Conservation (phyloP, 1,140 invertebrate species). For the Leptinotarsa texana region DNA sequence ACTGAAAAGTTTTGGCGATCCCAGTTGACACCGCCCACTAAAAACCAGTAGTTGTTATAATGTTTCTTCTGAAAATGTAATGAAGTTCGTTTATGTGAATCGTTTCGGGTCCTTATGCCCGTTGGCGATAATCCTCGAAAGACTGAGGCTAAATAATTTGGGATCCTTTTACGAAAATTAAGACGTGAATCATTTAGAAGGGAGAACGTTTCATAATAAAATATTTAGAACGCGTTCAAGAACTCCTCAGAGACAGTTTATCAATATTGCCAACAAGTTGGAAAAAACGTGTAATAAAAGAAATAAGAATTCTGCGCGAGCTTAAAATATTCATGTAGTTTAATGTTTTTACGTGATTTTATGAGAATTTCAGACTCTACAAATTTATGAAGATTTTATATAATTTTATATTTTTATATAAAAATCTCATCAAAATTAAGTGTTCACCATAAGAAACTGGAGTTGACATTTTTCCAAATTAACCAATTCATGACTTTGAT, state of each 20-base stretch:
- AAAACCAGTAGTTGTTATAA: not conserved
- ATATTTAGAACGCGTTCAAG: conserved; percentile 17
- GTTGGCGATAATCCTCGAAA: not conserved
- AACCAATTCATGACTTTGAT: too few relatives aligned
- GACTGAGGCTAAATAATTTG: not conserved
- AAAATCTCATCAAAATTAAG: too few relatives aligned
- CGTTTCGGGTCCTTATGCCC: not conserved
- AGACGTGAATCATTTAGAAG: conserved; percentile 14
- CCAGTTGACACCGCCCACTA: too few relatives aligned
- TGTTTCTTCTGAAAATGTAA: conserved; percentile 1
- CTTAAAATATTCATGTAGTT: too few relatives aligned
- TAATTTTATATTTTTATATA: too few relatives aligned
- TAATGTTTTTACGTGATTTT: too few relatives aligned
- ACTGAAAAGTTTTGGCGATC: too few relatives aligned
- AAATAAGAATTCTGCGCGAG: not conserved
- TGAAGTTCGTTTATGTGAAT: not conserved
- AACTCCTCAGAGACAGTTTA: conserved; percentile 15
- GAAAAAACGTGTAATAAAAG: not conserved
- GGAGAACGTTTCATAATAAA: not conserved
- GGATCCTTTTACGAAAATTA: conserved; percentile 11
- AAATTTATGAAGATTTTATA: too few relatives aligned
- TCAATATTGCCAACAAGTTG: conserved; percentile 15
- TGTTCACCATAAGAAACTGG: too few relatives aligned
- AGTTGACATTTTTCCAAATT: too few relatives aligned
- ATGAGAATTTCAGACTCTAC: too few relatives aligned